These are phyloP conservation scores for Ptycholaimellus sp. DNA, from an alignment of 2,888 invertebrate genomes.

Conservation along the genomic window DNA sequence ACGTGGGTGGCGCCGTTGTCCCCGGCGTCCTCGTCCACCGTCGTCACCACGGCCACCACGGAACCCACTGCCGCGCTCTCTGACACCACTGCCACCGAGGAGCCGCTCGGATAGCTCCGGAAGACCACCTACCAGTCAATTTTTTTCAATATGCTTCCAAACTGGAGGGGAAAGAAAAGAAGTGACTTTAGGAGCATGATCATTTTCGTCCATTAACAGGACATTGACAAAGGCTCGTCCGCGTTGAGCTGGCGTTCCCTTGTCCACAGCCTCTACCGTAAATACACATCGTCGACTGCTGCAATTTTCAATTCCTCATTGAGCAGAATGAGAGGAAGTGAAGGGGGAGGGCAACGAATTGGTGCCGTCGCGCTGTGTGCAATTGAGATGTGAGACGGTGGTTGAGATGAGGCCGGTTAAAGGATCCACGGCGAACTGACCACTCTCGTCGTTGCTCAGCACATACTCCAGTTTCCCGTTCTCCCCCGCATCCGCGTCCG, in stretches of 20 bases:
- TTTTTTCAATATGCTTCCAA: not conserved
- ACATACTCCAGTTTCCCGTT: conserved; percentile 61
- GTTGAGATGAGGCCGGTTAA: conserved; percentile 63
- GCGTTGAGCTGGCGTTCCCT: conserved; percentile 49
- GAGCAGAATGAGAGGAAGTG: no score
- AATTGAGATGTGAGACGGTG: no score
- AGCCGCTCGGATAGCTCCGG: conserved; percentile 2
- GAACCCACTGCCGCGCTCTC: conserved; percentile 51
- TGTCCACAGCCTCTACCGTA: conserved; percentile 67
- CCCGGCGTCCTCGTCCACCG: conserved; percentile 71
- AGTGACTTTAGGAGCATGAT: conserved; percentile 71
- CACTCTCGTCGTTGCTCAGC: conserved; percentile 35
- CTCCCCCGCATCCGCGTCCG: conserved; percentile 55
- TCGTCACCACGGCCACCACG: conserved; percentile 72
- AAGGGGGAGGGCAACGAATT: no score
- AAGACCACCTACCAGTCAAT: no score
- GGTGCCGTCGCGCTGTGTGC: no score
- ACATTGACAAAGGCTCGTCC: conserved; percentile 56
- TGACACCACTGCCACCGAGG: conserved; percentile 2
- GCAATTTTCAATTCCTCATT: no score
- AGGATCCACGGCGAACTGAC: conserved; percentile 54
- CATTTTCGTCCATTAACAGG: conserved; percentile 65
- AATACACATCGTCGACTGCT: conserved; percentile 41
- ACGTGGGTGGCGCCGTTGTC: conserved; percentile 64
- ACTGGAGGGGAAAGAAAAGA: not conserved